These are phyloP conservation scores for Acanthacorydalis orientalis DNA, from an alignment of 2,888 invertebrate species.

Conservation along the genomic window DNA sequence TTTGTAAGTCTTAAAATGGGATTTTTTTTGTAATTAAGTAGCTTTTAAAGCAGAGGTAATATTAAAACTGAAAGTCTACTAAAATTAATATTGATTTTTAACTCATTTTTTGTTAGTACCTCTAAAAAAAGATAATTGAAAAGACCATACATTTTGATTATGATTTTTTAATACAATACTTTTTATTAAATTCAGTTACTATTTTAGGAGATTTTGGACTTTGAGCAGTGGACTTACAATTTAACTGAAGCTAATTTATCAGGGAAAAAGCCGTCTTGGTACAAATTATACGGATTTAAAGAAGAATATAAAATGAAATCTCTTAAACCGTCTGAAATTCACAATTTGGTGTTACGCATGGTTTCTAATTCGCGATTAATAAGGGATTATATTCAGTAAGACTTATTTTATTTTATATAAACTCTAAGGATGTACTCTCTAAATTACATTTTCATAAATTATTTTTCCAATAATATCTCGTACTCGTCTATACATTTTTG, in stretches of 20 bases:
- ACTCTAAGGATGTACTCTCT: no score
- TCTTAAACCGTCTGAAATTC: conserved; percentile 23
- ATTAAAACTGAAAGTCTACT: no score
- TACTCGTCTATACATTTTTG: no score
- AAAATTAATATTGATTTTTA: no score
- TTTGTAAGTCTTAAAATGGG: conserved; percentile 33
- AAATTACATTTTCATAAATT: no score
- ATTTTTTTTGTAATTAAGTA: no score
- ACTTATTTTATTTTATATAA: background rate
- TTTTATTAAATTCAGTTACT: background rate
- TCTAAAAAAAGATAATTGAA: no score
- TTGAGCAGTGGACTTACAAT: conserved; percentile 28
- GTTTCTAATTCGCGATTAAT: background rate
- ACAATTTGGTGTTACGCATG: background rate
- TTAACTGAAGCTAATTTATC: conserved; percentile 29
- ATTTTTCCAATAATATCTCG: no score
- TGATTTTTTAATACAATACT: background rate
- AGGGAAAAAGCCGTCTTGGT: conserved; percentile 16
- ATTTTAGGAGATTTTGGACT: conserved; percentile 21
- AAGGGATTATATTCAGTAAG: background rate
- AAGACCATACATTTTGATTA: no score
- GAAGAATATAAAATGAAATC: conserved; percentile 23
- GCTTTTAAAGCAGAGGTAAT: no score
- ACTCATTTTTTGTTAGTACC: no score
- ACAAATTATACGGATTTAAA: conserved; percentile 28